phyloP scores from a whole-genome alignment of 2,113 vertebrate genomes.

The crab-eating macaque (Macaca fascicularis) region DNA sequence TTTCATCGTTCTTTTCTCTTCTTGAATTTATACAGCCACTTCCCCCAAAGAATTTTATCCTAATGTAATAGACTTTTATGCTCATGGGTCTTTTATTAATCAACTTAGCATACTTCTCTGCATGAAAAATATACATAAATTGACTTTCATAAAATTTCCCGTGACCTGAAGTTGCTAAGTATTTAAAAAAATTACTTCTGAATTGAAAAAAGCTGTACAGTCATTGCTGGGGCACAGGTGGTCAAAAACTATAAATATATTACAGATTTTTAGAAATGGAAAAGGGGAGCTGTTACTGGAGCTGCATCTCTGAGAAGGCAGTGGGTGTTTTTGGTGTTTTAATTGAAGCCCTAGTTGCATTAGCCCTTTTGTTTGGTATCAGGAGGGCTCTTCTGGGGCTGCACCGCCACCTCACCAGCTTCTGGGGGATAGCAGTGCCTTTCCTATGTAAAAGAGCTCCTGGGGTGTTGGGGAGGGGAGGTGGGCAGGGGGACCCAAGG shows the following conservation, averaged over 20 bases:
- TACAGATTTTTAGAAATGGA: not conserved
- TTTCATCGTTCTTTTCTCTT: not conserved
- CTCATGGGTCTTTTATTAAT: not conserved
- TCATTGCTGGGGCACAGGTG: not conserved
- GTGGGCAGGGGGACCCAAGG: too few relatives aligned
- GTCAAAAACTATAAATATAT: accelerated
- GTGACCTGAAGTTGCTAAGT: not conserved
- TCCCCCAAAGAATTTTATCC: not conserved
- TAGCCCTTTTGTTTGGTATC: too few relatives aligned
- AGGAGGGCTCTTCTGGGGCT: not conserved
- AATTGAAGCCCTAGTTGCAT: not conserved
- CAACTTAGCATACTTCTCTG: not conserved
- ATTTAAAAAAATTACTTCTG: not conserved
- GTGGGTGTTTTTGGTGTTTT: not conserved
- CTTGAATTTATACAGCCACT: too few relatives aligned
- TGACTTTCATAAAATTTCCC: not conserved
- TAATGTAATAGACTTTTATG: not conserved
- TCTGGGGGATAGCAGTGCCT: not conserved
- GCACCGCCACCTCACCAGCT: not conserved
- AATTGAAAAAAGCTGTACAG: not conserved
- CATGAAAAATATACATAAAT: not conserved
- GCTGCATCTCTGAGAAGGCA: accelerated
- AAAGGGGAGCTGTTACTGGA: accelerated
- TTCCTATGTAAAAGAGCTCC: not conserved
- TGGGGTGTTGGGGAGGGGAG: not conserved